Evolutionary conservation across 2,113 vertebrate species (phyloP).

Genomic region (Gallinago paraguaiae): DNA sequence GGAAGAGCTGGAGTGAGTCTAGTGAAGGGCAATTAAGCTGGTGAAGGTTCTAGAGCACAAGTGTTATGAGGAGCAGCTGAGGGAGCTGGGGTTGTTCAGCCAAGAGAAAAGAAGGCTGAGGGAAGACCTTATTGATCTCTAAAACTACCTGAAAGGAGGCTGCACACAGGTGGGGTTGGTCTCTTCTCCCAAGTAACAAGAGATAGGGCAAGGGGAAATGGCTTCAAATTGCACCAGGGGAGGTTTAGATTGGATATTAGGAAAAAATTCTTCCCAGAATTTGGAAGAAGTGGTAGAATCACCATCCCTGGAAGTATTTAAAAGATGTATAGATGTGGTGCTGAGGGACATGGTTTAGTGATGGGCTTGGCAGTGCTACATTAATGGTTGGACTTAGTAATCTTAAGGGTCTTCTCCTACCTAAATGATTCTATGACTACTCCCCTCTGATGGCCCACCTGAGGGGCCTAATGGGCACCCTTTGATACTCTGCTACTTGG

Average conservation of each 20-base stretch:
- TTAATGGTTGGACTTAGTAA: neutral
- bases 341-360: neutral
- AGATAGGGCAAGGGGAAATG: accelerated
- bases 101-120: neutral
- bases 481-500: neutral
- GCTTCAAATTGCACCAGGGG: neutral
- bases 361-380: neutral
- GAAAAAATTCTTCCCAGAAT: neutral
- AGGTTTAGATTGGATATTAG: neutral
- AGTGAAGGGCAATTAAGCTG: accelerated
- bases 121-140: neutral
- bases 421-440: neutral
- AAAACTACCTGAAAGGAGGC: neutral
- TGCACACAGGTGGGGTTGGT: accelerated
- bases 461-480: neutral
- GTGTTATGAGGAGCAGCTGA: accelerated
- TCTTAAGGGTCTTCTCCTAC: neutral
- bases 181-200: neutral
- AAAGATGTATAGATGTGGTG: accelerated
- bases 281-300: neutral
- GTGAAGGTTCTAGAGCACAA: neutral
- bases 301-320: neutral
- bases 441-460: neutral
- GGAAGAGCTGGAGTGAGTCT: neutral
- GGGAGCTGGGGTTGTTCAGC: neutral